A percentile compares a stretch with the other conserved stretches of the same genome.
phyloP scores from a whole-genome alignment of 2,888 invertebrate species.

The Melanotus villosus region DNA sequence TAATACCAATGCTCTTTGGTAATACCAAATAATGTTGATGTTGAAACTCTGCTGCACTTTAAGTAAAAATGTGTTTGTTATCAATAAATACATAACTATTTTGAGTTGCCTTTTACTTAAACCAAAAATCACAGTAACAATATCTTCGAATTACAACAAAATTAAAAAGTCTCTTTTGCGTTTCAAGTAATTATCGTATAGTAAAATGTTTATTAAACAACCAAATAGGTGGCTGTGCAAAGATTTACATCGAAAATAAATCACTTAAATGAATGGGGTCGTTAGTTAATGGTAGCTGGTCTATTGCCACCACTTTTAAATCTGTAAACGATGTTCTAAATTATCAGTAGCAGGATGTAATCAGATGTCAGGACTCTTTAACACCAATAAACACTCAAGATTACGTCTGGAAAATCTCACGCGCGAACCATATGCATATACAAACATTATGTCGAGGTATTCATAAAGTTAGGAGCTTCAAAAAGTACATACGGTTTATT shows the following conservation, averaged over 20 bases:
- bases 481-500: constrained; percentile 39
- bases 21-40: no score
- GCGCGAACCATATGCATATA: constrained; percentile 56
- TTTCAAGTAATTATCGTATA: no score
- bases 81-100: no score
- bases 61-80: no score
- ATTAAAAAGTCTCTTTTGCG: no score
- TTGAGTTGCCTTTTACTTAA: no score
- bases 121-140: no score
- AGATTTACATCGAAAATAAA: constrained; percentile 29
- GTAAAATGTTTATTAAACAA: constrained; percentile 11
- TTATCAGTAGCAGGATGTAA: constrained; percentile 52
- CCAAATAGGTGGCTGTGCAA: not conserved
- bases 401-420: constrained; percentile 50
- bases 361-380: constrained; percentile 54
- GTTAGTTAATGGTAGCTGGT: constrained; percentile 34
- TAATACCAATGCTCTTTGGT: no score
- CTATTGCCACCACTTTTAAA: constrained; percentile 38
- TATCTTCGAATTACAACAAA: no score
- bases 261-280: constrained; percentile 33
- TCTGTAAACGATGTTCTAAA: constrained; percentile 44
- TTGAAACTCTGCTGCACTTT: no score
- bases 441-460: constrained; percentile 52
- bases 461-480: constrained; percentile 46
- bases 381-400: constrained; percentile 55